Percentiles rank a stretch among this genome's conserved stretches.
phyloP scores from a whole-genome alignment of 1,140 invertebrate species.

The Drosophila obscura region DNA sequence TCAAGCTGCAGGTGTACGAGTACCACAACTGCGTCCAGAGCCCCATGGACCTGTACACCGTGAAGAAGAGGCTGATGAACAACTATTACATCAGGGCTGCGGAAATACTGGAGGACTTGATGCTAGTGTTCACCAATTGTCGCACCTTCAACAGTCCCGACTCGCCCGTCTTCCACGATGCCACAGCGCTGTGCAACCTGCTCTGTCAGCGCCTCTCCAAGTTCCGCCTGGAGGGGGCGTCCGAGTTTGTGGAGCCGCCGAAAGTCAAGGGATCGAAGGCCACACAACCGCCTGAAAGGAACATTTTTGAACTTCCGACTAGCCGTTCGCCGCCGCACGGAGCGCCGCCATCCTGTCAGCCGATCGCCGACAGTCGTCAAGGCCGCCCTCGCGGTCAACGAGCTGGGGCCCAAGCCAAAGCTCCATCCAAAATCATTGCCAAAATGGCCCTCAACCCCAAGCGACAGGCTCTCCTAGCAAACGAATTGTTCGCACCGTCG shows the following conservation, averaged over 20 bases:
- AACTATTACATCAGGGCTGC: constrained; percentile 31
- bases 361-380: too few relatives aligned
- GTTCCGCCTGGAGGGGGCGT: background rate
- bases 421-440: too few relatives aligned
- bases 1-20: constrained; percentile 18
- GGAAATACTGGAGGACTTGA: constrained; percentile 35
- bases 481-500: too few relatives aligned
- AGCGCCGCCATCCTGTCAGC: too few relatives aligned
- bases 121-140: constrained; percentile 42
- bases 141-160: constrained; percentile 18
- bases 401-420: too few relatives aligned
- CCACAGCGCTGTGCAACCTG: constrained; percentile 1
- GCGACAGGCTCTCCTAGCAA: too few relatives aligned
- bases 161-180: constrained; percentile 4
- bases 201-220: constrained; percentile 4
- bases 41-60: constrained; percentile 44
- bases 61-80: constrained; percentile 29
- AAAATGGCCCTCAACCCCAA: too few relatives aligned
- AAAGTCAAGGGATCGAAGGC: background rate
- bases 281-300: background rate
- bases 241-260: constrained; percentile 14
- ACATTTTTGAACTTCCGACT: too few relatives aligned
- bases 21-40: constrained; percentile 20
- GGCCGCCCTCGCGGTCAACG: too few relatives aligned
- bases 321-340: too few relatives aligned